Percentiles rank a stretch among this genome's conserved stretches.
Conservation (phyloP, 2,888 invertebrate genomes). For the Caenorhabditis sp. region DNA sequence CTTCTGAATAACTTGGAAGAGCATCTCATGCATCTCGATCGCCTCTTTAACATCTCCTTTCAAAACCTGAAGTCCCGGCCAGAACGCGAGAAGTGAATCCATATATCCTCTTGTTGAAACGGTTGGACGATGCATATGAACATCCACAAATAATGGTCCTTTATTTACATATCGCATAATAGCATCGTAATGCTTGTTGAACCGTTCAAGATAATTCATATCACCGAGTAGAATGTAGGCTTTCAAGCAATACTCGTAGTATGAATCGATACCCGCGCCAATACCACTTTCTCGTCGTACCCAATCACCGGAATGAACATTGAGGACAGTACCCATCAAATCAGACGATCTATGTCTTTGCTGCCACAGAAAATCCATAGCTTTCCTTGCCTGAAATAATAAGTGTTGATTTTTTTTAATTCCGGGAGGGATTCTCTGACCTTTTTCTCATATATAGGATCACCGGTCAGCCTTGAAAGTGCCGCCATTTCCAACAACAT, state of each 20-base stretch:
- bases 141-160: slow-evolving; percentile 92
- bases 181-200: slow-evolving; percentile 77
- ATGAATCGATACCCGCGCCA: slow-evolving; percentile 98
- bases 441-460: slow-evolving; percentile 88
- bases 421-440: too few relatives aligned
- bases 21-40: slow-evolving; percentile 98
- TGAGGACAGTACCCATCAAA: slow-evolving; percentile 94
- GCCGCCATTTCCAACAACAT: slow-evolving; percentile 98
- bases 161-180: slow-evolving; percentile 84
- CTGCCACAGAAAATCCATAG: slow-evolving; percentile 96
- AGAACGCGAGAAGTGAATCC: slow-evolving; percentile 95
- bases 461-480: slow-evolving; percentile 80
- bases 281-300: slow-evolving; percentile 93
- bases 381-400: slow-evolving; percentile 79
- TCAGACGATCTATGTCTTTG: slow-evolving; percentile 86
- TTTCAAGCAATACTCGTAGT: slow-evolving; percentile 97
- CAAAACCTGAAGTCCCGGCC: slow-evolving; percentile 86
- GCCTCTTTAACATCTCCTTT: slow-evolving; percentile 93
- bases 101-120: slow-evolving; percentile 93
- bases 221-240: slow-evolving; percentile 92
- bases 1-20: slow-evolving; percentile 95
- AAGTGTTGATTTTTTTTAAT: too few relatives aligned
- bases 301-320: slow-evolving; percentile 98
- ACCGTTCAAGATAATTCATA: slow-evolving; percentile 89
- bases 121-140: slow-evolving; percentile 91